Conservation (phyloP, 1,140 invertebrate species). For the Drosophila bipectinata region DNA sequence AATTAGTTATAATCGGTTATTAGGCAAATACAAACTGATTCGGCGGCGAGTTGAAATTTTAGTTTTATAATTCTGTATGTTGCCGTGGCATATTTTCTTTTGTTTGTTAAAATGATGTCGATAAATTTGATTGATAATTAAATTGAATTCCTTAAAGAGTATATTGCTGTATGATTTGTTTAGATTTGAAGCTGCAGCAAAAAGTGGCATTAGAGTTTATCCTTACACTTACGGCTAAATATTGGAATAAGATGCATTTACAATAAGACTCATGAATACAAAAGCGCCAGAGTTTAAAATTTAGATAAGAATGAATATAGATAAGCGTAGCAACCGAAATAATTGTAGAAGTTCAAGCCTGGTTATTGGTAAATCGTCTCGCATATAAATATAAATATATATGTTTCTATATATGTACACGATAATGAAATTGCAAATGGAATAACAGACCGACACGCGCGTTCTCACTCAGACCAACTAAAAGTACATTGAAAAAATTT, state of each 20-base stretch:
- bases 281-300: constrained; percentile 41
- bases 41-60: constrained; percentile 30
- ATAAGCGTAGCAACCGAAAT: constrained; percentile 20
- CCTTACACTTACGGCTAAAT: constrained; percentile 41
- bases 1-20: constrained; percentile 17
- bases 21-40: constrained; percentile 35
- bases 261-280: constrained; percentile 33
- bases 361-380: constrained; percentile 19
- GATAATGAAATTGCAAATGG: constrained; percentile 51
- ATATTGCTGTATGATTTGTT: constrained; percentile 49
- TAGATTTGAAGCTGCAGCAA: constrained; percentile 32
- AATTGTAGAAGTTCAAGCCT: constrained; percentile 24
- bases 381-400: constrained; percentile 19
- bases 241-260: constrained; percentile 49
- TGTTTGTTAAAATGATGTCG: constrained; percentile 2
- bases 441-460: constrained; percentile 40
- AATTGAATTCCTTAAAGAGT: constrained; percentile 26
- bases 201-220: constrained; percentile 17
- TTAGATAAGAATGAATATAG: constrained; percentile 20
- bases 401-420: constrained; percentile 46
- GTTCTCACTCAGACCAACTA: constrained; percentile 47
- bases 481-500: constrained; percentile 68
- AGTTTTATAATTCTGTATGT: constrained; percentile 28
- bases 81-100: constrained; percentile 19
- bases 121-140: constrained; percentile 21